A percentile compares a stretch with the other conserved stretches of the same genome.
phyloP scores from a whole-genome alignment of 2,888 invertebrate species.

The Terebella lapidaria region DNA sequence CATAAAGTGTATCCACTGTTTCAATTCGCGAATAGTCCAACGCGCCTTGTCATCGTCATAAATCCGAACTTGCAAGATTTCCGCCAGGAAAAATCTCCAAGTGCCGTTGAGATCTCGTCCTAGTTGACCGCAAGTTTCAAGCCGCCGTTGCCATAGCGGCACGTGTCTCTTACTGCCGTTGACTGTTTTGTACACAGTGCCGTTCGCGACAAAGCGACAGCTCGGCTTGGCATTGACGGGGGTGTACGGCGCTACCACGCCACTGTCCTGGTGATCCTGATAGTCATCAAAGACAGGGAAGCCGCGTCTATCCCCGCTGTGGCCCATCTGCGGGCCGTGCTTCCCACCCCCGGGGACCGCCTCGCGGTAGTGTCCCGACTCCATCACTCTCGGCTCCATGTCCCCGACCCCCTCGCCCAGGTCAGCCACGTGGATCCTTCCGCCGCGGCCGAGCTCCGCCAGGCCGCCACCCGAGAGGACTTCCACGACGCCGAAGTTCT shows the following conservation, averaged over 20 bases:
- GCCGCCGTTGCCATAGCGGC: slow-evolving; percentile 9
- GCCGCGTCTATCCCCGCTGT: too few relatives aligned
- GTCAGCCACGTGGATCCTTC: neutral
- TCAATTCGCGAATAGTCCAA: slow-evolving; percentile 21
- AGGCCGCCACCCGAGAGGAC: too few relatives aligned
- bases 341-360: too few relatives aligned
- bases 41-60: slow-evolving; percentile 19
- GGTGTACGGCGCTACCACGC: too few relatives aligned
- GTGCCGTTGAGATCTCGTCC: neutral
- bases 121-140: neutral
- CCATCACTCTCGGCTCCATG: too few relatives aligned
- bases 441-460: too few relatives aligned
- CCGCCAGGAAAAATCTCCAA: neutral
- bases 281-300: too few relatives aligned
- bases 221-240: neutral
- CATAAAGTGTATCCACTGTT: slow-evolving; percentile 23
- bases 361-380: too few relatives aligned
- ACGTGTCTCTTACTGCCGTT: neutral
- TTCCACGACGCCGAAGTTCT: neutral
- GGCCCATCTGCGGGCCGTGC: too few relatives aligned
- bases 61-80: slow-evolving; percentile 16
- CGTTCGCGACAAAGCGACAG: neutral
- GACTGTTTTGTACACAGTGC: slow-evolving; percentile 1
- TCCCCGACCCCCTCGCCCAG: too few relatives aligned
- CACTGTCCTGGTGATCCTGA: too few relatives aligned